phyloP scores from a whole-genome alignment of 2,113 vertebrate genomes.

The Mus spicilegus region DNA sequence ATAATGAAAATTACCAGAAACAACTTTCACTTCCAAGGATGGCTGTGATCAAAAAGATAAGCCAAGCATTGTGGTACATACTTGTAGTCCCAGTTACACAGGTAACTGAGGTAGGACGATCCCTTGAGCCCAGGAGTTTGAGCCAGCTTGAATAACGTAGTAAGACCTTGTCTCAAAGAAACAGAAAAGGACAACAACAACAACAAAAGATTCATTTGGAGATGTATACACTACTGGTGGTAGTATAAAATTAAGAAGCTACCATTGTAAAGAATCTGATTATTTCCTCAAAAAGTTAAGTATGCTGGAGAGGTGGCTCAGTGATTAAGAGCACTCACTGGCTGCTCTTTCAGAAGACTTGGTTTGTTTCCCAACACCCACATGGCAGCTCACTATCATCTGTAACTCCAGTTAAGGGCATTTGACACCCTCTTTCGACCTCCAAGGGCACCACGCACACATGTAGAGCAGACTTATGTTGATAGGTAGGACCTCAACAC shows the following conservation, averaged over 20 bases:
- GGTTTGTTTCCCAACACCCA: background rate
- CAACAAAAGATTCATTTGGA: background rate
- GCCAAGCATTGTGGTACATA: background rate
- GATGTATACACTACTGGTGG: background rate
- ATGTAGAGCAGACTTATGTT: background rate
- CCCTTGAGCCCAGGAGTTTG: background rate
- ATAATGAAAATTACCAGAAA: conserved; percentile 8
- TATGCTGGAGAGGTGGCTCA: background rate
- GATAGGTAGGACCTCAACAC: too few species aligned
- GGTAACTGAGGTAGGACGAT: background rate
- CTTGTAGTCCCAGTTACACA: background rate
- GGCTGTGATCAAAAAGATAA: background rate
- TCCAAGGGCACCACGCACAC: background rate
- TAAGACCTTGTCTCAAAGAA: background rate
- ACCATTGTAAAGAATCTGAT: conserved; percentile 8
- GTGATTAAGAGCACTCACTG: background rate
- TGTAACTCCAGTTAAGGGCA: background rate
- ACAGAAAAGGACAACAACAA: background rate
- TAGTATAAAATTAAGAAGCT: background rate
- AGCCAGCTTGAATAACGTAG: background rate
- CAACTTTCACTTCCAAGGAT: background rate
- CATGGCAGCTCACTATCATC: background rate
- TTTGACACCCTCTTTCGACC: background rate
- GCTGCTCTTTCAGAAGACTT: background rate
- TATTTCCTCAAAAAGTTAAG: conserved; percentile 31